Base-by-base conservation (phyloP, 2,113 vertebrate genomes). In the Odontesthes bonariensis region DNA sequence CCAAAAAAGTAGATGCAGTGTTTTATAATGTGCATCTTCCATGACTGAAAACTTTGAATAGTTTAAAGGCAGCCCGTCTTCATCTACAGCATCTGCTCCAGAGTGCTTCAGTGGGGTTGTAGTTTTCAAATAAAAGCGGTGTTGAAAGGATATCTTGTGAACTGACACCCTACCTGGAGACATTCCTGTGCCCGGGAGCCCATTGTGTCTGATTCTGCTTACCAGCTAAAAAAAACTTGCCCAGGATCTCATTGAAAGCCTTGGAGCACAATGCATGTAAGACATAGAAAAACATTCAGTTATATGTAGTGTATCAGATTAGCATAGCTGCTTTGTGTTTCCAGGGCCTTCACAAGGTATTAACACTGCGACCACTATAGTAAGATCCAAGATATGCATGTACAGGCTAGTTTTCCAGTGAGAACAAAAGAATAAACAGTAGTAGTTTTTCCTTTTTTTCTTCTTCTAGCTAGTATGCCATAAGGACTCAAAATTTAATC, bases 101-200 rank as follows among this genome's bases (percentile, higher is more conserved):
- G 46, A n/a, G 46, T 19, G 7, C 46, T 19, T 49, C 8, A 8
- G 6, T n/a, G 17, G 2, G 46, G 16, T 49, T 49, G 16, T 49
- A n/a, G 17, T 49, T 49, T 49, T n/a, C 17, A 49, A n/a, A n/a
- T 19, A 19, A 5, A 2, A 5, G 16, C 17, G 8, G 46, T 7
- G 46, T 17, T 49, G 46, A n/a, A n/a, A 19, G 46, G 46, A 2
- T 49, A 13, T 57, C 11, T n/a, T 56, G 19, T 32, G 32, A 75
- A 40, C 22, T 58, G 63, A 75, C 52, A 56, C 60, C 52, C 56
- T 33, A 49, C 44, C 46, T 67, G 46, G 22, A 8, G 16, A 64
- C 22, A 77, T 77, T 63, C 53, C 44, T 33, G 44, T 70, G 61
- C 11, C 12, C 47, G 23, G 53, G 32, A 6, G 32, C 62, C 61